Evolutionary conservation across 2,113 vertebrate species (phyloP), one percentile per base, ranked within the genome.

Genomic region (Panthera uncia): DNA sequence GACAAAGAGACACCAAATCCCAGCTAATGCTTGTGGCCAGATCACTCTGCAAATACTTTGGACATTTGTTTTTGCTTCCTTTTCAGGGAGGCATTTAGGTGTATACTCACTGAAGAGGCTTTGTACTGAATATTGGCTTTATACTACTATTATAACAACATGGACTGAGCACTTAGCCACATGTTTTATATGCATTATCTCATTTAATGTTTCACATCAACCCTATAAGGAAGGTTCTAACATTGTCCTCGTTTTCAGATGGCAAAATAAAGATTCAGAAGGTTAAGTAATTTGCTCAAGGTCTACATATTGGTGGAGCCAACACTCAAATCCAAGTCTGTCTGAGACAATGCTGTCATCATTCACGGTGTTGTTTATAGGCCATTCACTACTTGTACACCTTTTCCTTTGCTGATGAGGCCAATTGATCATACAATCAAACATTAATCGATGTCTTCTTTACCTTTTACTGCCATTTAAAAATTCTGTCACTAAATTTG

Each of bases 151-250:
- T 33, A 91, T 45, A 61, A 48, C 23, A 94, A 48, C 16, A 71
- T 29, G 14, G 18, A 63, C 21, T 71, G 29, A 94, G 29, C 29
- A 80, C 12, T 76, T 65, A 78, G 48, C 5, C 50, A 3, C 48
- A 31, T 50, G 23, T 6, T 69, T 94, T 81, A 55, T 66, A 68
- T 45, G n/a, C 21, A 83, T 45, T 41, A 41, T 91, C 71, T 95
- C 41, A 86, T 31, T 96, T 91, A 96, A 83, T 65, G 65, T 69
- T 96, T 96, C 29, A 68, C 19, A 89, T 29, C 61, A 76, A 92
- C 18, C 14, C 21, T 65, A 29, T 61, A 71, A 83, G 16, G 11
- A 84, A 88, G 33, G 0, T 89, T 81, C 50, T 93, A 88, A 91
- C 7, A 81, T 27, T 45, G 76, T 65, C 2, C 33, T n/a, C 38